A percentile compares a stretch with the other conserved stretches of the same genome.
Evolutionary conservation across 2,113 vertebrate genomes (phyloP).

Genomic region (Eubucco bourcierii): DNA sequence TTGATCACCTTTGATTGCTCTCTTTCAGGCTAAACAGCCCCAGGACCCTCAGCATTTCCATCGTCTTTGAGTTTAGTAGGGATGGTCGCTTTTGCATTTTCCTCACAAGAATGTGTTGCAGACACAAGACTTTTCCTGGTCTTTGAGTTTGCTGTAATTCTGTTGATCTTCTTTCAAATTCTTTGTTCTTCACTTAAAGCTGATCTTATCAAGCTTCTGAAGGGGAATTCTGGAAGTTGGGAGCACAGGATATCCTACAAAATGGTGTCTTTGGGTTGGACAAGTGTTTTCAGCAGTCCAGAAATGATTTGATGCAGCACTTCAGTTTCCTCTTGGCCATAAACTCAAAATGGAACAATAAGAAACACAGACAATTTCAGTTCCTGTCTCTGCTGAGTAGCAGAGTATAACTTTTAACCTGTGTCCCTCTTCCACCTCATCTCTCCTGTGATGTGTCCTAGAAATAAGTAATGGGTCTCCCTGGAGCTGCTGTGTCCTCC

Average conservation of each 20-base stretch:
- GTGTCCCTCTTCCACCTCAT: not conserved
- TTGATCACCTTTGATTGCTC: too few relatives aligned
- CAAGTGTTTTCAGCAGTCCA: too few relatives aligned
- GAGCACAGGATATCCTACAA: not conserved
- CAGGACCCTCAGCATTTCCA: too few relatives aligned
- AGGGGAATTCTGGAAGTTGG: not conserved
- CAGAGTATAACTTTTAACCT: fast-evolving
- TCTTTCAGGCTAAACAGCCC: too few relatives aligned
- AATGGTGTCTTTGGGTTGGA: not conserved
- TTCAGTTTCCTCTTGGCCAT: not conserved
- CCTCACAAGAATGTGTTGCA: fast-evolving
- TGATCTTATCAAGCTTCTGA: fast-evolving
- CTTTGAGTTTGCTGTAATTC: fast-evolving
- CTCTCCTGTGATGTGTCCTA: not conserved
- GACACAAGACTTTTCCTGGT: not conserved
- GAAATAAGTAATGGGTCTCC: fast-evolving
- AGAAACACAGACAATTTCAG: fast-evolving
- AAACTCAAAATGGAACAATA: fast-evolving
- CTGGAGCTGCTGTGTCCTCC: not conserved
- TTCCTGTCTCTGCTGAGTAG: not conserved
- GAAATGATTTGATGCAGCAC: not conserved
- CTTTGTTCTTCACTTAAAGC: not conserved
- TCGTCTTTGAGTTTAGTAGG: too few relatives aligned
- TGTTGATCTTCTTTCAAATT: not conserved
- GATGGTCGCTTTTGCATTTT: not conserved